Evolutionary conservation across 2,797 vertebrate genomes (phyloP), one percentile per base, ranked within the genome.

Genomic region (Hippoglossus hippoglossus): DNA sequence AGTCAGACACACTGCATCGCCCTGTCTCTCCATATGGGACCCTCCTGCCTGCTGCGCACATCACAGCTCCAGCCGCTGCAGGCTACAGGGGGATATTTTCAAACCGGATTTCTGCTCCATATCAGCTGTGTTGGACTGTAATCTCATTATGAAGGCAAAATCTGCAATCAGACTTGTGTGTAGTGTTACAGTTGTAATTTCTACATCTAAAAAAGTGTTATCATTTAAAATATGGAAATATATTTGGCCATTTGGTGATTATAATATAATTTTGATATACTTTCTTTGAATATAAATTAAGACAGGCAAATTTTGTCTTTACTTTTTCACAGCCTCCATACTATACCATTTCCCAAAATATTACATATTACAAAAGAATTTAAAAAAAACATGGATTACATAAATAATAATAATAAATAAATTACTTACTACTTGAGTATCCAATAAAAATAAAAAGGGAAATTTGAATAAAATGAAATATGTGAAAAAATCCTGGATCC

Each of bases 1-100:
- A 91, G 82, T 87, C 86, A 87, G 80, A 85, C 65, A 83, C 71
- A 77, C 81, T 87, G 78, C 86, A 87, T 90, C 24, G 54, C 83
- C 79, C 81, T 59, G 11, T 65, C 80, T 73, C 81, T 87, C 92
- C 91, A 92, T 93, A 91, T 93, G 92, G 90, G 91, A 86, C 87
- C 90, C 70, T 84, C 65, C 68, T 73, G 77, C 63, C 79, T 58
- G 73, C 73, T 70, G 76, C 54, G 80, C 71, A 61, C 83, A 77
- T 28, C 75, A 63, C 36, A 51, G 75, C 80, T 67, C 24, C 71
- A 78, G 73, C 69, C 53, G 63, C 89, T 83, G 75, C 66, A 73
- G 89, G 87, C 87, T 63, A 70, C 67, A 25, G 56, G 55, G 71
- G 64, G 58, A 47, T 53, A 28, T 78, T 79, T 75, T 67, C 36